A percentile compares a stretch with the other conserved stretches of the same genome.
Conservation (phyloP, 2,113 vertebrate genomes). For the Globicephala melas region DNA sequence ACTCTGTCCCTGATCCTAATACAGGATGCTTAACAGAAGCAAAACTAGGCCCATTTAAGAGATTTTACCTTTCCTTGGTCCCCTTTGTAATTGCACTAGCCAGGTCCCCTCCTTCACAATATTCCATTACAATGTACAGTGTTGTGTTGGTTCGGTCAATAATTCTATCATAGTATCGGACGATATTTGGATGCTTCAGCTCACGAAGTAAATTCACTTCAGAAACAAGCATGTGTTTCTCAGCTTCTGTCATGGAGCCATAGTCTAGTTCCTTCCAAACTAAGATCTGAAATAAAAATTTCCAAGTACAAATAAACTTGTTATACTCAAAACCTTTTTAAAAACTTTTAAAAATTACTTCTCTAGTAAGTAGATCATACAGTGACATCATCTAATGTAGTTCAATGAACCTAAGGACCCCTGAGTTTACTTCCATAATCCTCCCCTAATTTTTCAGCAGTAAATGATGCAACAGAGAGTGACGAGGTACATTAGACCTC, state of each 20-base stretch:
- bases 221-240: constrained; percentile 98
- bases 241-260: constrained; percentile 92
- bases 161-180: constrained; percentile 95
- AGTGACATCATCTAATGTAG: not conserved
- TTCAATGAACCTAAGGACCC: not conserved
- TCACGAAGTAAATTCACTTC: constrained; percentile 97
- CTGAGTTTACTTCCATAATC: not conserved
- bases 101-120: constrained; percentile 95
- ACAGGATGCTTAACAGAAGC: not conserved
- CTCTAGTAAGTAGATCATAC: not conserved
- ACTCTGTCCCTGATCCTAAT: not conserved
- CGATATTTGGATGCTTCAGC: constrained; percentile 95
- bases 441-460: not conserved
- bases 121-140: constrained; percentile 97
- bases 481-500: not conserved
- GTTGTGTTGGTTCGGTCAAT: constrained; percentile 92
- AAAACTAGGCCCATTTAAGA: not conserved
- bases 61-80: constrained; percentile 90
- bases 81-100: constrained; percentile 89
- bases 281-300: constrained; percentile 83
- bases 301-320: not conserved
- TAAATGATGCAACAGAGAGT: not conserved
- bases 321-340: not conserved
- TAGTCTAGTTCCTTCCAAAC: constrained; percentile 99
- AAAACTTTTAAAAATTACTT: not conserved